Base-by-base conservation (phyloP, 2,113 vertebrate species). In the Verasper variegatus region DNA sequence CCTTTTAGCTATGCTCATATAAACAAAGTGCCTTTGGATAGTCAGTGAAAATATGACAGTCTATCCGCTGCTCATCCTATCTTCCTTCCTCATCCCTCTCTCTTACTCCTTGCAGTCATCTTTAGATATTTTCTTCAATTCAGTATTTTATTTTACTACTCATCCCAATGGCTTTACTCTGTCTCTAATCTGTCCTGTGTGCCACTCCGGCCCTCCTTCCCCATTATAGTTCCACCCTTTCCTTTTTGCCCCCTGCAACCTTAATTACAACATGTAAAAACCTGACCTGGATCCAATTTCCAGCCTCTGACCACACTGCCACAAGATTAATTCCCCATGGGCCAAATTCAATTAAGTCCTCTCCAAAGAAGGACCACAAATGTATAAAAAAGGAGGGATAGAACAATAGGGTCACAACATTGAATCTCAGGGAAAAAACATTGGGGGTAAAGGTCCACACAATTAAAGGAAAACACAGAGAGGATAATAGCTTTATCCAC, bases 211-310 rank as follows among this genome's bases (percentile, higher is more conserved):
- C 58, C 27, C 45, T 74, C 54, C 62, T 42, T 3, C 65, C 49
- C 23, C 26, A 35, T 54, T 52, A 31, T 15, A 31, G 73, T 70
- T 47, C 23, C 54, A 59, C 55, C 10, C 58, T 20, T 68, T 80
- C 54, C 37, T 3, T 67, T 52, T 57, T 68, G 66, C 62, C 83
- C 86, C 64, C 23, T 4, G 66, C 81, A 84, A 92, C 93, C 89
- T 92, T 93, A 93, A 94, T 94, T 93, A 93, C 85, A 86, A 89
- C 76, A 92, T 90, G 85, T 90, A 90, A 90, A 93, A 88, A 86
- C 80, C 69, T 83, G 72, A 91, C 86, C 84, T 79, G 88, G 78
- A 91, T 88, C 85, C 84, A 89, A 88, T 93, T 90, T 91, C 59
- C 84, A 91, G 71, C 59, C 68, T 71, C 55, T 21, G 70, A 86